Evolutionary conservation across 2,888 invertebrate genomes (phyloP).

Genomic region (Drosophila anomelani): DNA sequence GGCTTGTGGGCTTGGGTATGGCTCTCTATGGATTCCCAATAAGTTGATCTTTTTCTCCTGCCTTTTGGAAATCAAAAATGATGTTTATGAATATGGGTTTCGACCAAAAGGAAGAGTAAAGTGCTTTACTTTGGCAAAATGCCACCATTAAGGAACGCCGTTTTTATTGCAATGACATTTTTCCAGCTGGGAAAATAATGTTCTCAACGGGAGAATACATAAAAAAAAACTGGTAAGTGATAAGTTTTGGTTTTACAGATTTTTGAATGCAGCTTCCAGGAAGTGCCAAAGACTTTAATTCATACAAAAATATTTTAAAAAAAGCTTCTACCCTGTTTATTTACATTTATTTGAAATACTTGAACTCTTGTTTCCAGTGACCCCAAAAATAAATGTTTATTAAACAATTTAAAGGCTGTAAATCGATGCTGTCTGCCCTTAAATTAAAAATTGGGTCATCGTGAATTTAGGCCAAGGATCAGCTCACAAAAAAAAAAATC

Average conservation of each 20-base stretch:
- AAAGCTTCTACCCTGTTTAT: neutral
- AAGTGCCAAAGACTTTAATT: neutral
- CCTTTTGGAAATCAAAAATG: slow-evolving; percentile 34
- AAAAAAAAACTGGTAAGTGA: neutral
- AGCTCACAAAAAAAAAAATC: neutral
- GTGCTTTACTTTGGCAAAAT: neutral
- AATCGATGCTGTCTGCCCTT: neutral
- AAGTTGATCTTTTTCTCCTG: neutral
- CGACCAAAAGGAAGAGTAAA: neutral
- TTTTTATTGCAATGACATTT: slow-evolving; percentile 7
- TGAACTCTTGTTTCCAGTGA: neutral
- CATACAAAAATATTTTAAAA: neutral
- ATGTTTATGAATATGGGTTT: slow-evolving; percentile 29
- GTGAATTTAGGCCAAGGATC: slow-evolving; percentile 33
- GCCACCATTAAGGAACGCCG: slow-evolving; percentile 3
- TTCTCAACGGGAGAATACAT: neutral
- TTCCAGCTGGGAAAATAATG: neutral
- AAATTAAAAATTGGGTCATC: slow-evolving; percentile 16
- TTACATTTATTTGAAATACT: neutral
- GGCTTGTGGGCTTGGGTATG: neutral
- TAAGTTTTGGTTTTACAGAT: neutral
- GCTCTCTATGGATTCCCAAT: neutral
- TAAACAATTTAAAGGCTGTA: neutral
- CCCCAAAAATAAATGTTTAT: neutral
- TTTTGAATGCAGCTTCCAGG: neutral